Percentiles rank a stretch among this genome's conserved stretches.
phyloP scores from a whole-genome alignment of 2,113 vertebrate species.

The Acinonyx jubatus region DNA sequence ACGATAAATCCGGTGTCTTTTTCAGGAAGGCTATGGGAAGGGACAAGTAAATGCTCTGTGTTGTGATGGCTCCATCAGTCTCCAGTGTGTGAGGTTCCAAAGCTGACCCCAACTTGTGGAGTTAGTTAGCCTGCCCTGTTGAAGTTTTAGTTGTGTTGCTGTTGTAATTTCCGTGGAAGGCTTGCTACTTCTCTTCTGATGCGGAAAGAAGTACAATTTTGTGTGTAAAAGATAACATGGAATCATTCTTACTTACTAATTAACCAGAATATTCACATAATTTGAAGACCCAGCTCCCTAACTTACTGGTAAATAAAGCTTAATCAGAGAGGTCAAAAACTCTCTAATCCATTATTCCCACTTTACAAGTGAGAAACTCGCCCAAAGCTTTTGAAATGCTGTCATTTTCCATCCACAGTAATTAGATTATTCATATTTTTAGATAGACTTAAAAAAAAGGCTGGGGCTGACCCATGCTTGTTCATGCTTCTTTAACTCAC shows the following conservation, averaged over 20 bases:
- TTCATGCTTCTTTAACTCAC: not conserved
- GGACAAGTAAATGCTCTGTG: rapidly evolving
- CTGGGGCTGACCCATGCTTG: not conserved
- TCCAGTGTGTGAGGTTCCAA: rapidly evolving
- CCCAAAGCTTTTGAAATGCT: not conserved
- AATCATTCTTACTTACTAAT: no score
- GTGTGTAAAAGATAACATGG: not conserved
- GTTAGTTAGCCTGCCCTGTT: not conserved
- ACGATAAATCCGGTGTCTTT: not conserved
- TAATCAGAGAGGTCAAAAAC: not conserved
- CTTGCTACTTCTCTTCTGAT: not conserved
- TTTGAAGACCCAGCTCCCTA: not conserved
- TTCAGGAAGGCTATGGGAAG: not conserved
- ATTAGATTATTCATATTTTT: not conserved
- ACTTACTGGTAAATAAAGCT: not conserved
- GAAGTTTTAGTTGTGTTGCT: not conserved
- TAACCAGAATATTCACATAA: not conserved
- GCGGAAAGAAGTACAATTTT: not conserved
- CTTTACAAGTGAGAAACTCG: not conserved
- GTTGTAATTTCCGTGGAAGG: not conserved
- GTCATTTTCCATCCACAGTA: not conserved
- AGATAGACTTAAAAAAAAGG: not conserved
- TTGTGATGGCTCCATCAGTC: rapidly evolving
- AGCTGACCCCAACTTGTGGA: no score
- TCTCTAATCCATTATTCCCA: no score